These are phyloP conservation scores for Drosophila arizonae DNA, from an alignment of 1,140 invertebrate species.

Conservation along the genomic window DNA sequence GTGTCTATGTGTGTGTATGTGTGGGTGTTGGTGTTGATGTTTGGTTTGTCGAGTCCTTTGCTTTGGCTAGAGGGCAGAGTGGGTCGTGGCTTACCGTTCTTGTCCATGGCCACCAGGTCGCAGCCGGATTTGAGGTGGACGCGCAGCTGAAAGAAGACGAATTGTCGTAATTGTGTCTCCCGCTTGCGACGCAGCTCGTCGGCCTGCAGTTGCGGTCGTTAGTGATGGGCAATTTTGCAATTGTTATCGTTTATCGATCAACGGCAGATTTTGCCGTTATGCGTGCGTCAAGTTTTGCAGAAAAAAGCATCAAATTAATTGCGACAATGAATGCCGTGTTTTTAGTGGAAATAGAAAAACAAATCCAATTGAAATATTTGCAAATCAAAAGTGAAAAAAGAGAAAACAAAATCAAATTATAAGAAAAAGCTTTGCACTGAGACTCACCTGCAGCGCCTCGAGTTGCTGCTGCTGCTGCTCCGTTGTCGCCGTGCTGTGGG, in stretches of 20 bases:
- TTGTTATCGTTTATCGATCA: slow-evolving; percentile 26
- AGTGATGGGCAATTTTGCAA: slow-evolving; percentile 29
- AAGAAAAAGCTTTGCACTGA: slow-evolving; percentile 5
- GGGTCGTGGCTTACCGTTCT: slow-evolving; percentile 88
- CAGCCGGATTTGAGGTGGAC: slow-evolving; percentile 93
- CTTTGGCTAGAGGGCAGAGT: background rate
- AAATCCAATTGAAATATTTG: slow-evolving; percentile 21
- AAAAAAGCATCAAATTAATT: slow-evolving; percentile 40
- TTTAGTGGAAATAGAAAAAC: slow-evolving; percentile 16
- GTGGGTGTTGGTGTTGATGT: too few species aligned
- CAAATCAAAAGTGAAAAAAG: slow-evolving; percentile 23
- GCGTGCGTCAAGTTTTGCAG: slow-evolving; percentile 34
- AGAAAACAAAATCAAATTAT: slow-evolving; percentile 1
- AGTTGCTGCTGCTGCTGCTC: slow-evolving; percentile 39
- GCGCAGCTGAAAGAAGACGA: slow-evolving; percentile 95
- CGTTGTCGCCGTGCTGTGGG: background rate
- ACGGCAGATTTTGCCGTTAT: slow-evolving; percentile 18
- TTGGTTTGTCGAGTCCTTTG: background rate
- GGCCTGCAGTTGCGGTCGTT: slow-evolving; percentile 71
- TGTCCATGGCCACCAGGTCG: slow-evolving; percentile 96
- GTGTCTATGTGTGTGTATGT: background rate
- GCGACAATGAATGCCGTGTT: slow-evolving; percentile 17
- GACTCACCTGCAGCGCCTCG: slow-evolving; percentile 66
- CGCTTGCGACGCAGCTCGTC: slow-evolving; percentile 86
- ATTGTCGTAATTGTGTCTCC: slow-evolving; percentile 89